These are phyloP conservation scores for Cervus canadensis DNA, from an alignment of 2,113 vertebrate species.

Conservation along the genomic window DNA sequence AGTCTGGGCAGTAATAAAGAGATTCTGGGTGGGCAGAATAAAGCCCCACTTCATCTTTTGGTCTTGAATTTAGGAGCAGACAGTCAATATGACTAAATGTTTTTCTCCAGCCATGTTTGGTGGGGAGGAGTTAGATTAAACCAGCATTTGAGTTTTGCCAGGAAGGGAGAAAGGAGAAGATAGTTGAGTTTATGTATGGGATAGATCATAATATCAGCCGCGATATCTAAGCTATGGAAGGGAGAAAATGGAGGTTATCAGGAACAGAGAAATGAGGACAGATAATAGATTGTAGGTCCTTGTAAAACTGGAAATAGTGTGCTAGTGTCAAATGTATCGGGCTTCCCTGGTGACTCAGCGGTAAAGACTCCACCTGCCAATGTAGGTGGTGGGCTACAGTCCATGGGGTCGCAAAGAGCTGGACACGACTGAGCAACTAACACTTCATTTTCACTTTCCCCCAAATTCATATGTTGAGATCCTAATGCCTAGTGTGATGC, in stretches of 20 bases:
- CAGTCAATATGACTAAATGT: not conserved
- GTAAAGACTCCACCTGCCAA: not conserved
- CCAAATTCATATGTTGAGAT: not conserved
- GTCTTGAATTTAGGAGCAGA: not conserved
- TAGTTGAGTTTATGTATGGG: not conserved
- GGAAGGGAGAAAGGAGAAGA: not conserved
- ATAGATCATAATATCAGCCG: not conserved
- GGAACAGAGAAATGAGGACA: not conserved
- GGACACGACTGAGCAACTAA: not conserved
- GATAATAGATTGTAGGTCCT: not conserved
- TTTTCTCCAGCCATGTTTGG: not conserved
- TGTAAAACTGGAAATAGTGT: not conserved
- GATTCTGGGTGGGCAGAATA: not conserved
- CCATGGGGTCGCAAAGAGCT: not conserved
- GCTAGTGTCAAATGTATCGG: not conserved
- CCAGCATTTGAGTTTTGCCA: not conserved
- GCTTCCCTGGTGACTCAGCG: not conserved
- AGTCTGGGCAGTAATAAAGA: not conserved
- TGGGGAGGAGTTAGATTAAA: not conserved
- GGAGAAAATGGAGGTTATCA: not conserved
- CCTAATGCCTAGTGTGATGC: not conserved
- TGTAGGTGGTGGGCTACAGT: not conserved
- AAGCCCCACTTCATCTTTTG: not conserved
- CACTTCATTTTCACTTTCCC: not conserved
- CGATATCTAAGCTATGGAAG: not conserved